These are phyloP conservation scores for Raphicerus campestris DNA, from an alignment of 2,113 vertebrate genomes.

Conservation along the genomic window DNA sequence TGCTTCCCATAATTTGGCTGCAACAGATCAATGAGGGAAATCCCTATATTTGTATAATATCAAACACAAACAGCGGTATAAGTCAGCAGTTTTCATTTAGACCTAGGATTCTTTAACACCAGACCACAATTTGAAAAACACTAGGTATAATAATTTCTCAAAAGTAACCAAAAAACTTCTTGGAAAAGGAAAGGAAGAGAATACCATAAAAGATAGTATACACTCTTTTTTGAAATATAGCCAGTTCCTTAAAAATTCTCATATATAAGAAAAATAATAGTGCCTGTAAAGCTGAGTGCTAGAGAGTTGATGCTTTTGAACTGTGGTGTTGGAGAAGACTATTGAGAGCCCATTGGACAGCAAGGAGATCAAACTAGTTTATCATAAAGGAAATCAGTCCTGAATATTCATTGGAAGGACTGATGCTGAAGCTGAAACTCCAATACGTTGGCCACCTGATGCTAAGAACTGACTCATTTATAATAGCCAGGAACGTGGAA, in stretches of 20 bases:
- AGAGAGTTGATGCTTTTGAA: not conserved
- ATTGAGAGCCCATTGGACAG: not conserved
- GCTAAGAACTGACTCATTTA: not conserved
- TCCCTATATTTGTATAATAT: not conserved
- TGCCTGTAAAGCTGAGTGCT: not conserved
- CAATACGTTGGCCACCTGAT: not conserved
- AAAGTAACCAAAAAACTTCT: not conserved
- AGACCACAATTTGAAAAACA: not conserved
- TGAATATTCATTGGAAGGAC: not conserved
- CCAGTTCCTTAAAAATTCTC: not conserved
- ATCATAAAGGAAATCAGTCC: not conserved
- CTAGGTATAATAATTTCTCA: not conserved
- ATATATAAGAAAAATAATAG: not conserved
- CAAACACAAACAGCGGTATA: not conserved
- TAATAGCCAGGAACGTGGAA: too few species aligned
- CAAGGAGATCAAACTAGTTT: not conserved
- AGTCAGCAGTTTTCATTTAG: not conserved
- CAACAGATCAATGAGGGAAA: not conserved
- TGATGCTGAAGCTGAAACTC: not conserved
- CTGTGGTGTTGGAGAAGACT: not conserved
- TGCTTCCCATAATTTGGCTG: not conserved
- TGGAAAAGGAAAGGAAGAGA: not conserved
- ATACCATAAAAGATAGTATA: not conserved
- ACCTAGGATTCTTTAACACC: not conserved
- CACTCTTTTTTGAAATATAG: not conserved